These are phyloP conservation scores for Aulostomus chinensis DNA, from an alignment of 2,797 vertebrate species.

Conservation along the genomic window DNA sequence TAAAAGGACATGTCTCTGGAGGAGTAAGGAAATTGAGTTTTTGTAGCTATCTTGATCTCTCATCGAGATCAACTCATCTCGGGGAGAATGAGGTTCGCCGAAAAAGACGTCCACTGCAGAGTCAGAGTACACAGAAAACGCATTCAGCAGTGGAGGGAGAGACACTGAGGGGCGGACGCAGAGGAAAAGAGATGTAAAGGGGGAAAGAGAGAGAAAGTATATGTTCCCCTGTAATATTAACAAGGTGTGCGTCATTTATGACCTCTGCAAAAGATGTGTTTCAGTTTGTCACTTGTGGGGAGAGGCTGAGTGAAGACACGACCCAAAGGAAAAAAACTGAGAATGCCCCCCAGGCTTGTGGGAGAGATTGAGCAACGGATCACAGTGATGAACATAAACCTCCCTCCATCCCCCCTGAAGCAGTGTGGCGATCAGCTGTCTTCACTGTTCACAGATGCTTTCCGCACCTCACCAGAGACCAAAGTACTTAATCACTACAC, in stretches of 20 bases:
- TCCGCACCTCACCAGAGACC: too few species aligned
- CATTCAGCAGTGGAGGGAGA: background rate
- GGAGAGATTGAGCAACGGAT: too few species aligned
- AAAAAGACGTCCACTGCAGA: slow-evolving; percentile 24
- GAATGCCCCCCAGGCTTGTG: slow-evolving; percentile 4
- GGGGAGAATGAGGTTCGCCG: slow-evolving; percentile 27
- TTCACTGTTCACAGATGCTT: too few species aligned
- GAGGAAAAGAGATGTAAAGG: slow-evolving; percentile 6
- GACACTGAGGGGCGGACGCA: background rate
- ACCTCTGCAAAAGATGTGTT: too few species aligned
- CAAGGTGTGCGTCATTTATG: slow-evolving; percentile 13
- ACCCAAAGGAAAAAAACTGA: slow-evolving; percentile 13
- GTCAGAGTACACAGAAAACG: slow-evolving; percentile 22
- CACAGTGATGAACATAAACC: too few species aligned
- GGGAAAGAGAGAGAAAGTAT: slow-evolving; percentile 1
- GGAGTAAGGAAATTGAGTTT: slow-evolving; percentile 43
- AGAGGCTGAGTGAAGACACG: slow-evolving; percentile 14
- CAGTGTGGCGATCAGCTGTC: too few species aligned
- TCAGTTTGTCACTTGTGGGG: slow-evolving; percentile 1
- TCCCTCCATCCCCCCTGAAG: too few species aligned
- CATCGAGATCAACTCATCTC: slow-evolving; percentile 54
- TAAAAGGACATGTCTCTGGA: slow-evolving; percentile 35
- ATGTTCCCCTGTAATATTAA: slow-evolving; percentile 10
- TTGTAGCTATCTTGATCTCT: slow-evolving; percentile 50
- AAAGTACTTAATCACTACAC: too few species aligned